Base-by-base conservation (phyloP, 2,797 vertebrate genomes). In the Dermochelys coriacea region DNA sequence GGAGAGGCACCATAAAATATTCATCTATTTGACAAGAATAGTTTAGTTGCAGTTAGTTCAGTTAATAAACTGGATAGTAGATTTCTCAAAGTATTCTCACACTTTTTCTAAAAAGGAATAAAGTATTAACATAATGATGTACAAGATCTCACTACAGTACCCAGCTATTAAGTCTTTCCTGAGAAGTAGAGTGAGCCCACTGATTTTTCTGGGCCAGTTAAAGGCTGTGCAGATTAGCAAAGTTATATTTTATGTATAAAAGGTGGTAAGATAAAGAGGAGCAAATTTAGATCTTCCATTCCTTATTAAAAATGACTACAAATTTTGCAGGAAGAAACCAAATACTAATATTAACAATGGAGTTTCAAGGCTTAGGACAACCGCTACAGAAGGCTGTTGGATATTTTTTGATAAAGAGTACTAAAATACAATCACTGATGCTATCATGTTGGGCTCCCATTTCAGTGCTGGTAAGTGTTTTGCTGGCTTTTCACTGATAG, bases 161-260 rank as follows among this genome's bases (percentile, higher is more conserved):
- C 86, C 74, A 10, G 12, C 0, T 25, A 93, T 86, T 84, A 54
- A 85, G 45, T 11, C 15, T 82, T 71, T 89, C 92, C 96, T 83
- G n/a, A 92, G 90, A 96, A 95, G 84, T 27, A 79, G 15, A 55
- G 49, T 54, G 51, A 93, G 49, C 91, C 29, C 92, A 88, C 4
- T 29, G 52, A 88, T 85, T 78, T 79, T 75, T 85, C 89, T 49
- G 57, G 88, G 84, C 49, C 88, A 27, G 12, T 85, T 34, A 64
- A 84, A 85, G 51, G 81, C 80, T 81, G 0, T 8, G 78, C 50
- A 79, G 84, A 71, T 91, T 93, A 93, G 89, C 90, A 89, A 75
- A 85, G 25, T 27, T 94, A n/a, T 2, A 19, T 52, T 75, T 25
- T 2, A 50, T 6, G 0, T 8, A 5, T 0, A 88, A 84, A 1